phyloP scores from a whole-genome alignment of 1,140 invertebrate species.

The Drosophila asahinai region DNA sequence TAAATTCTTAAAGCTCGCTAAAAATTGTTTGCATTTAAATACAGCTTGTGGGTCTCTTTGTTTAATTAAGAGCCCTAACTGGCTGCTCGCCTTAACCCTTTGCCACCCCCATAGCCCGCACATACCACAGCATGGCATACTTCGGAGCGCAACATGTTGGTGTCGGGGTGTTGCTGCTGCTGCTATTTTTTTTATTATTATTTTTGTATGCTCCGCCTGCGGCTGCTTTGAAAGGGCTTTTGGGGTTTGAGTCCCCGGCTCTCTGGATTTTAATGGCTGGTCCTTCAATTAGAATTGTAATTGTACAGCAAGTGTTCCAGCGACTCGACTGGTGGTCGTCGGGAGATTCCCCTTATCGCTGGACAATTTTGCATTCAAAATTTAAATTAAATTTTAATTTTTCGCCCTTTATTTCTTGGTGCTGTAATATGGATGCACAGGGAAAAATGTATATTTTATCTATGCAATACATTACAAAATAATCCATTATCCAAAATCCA shows the following conservation, averaged over 20 bases:
- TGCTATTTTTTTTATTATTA: conserved; percentile 14
- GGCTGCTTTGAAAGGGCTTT: conserved; percentile 36
- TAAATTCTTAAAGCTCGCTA: background rate
- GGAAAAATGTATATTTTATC: background rate
- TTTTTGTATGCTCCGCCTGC: conserved; percentile 20
- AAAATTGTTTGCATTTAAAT: conserved; percentile 3
- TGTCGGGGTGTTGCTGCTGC: conserved; percentile 28
- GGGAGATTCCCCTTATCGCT: conserved; percentile 29
- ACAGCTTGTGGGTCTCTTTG: conserved; percentile 2
- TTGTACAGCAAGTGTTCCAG: conserved; percentile 28
- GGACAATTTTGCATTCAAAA: conserved; percentile 42
- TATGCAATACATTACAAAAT: too few relatives aligned
- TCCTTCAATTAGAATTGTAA: conserved; percentile 43
- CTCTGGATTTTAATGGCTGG: conserved; percentile 22
- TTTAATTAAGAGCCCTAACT: conserved; percentile 38
- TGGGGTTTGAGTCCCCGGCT: conserved; percentile 6
- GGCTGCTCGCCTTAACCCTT: conserved; percentile 17
- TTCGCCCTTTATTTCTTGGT: conserved; percentile 23
- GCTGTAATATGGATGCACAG: background rate
- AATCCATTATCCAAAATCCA: too few relatives aligned
- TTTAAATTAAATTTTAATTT: conserved; percentile 58
- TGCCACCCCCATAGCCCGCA: background rate
- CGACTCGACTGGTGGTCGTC: conserved; percentile 7
- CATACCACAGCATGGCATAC: conserved; percentile 12
- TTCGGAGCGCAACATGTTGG: conserved; percentile 44